These are phyloP conservation scores for Acanthosepion lycidas DNA, from an alignment of 2,888 invertebrate genomes.

Conservation along the genomic window DNA sequence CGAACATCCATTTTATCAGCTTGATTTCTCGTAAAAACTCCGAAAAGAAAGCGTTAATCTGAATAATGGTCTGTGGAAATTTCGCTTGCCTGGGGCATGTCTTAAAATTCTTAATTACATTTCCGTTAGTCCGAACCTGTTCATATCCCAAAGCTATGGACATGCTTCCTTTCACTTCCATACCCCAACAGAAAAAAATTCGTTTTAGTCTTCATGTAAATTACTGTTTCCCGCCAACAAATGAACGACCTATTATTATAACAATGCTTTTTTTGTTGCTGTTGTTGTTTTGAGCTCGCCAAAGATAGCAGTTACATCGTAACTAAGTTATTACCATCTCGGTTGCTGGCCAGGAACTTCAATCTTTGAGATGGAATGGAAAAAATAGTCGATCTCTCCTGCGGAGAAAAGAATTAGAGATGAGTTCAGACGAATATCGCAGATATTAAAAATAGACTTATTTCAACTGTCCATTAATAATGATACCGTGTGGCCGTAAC, in stretches of 20 bases:
- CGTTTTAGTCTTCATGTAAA: background rate
- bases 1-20: background rate
- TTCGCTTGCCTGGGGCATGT: background rate
- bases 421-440: background rate
- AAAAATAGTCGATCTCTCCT: background rate
- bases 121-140: background rate
- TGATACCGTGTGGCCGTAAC: background rate
- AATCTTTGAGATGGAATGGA: background rate
- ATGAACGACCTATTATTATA: background rate
- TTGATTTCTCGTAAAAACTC: background rate
- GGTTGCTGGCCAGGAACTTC: conserved; percentile 16
- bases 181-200: background rate
- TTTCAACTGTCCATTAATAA: background rate
- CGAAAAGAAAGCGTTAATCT: background rate
- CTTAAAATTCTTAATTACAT: background rate
- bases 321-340: background rate
- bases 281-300: background rate
- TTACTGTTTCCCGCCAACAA: background rate
- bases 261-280: background rate
- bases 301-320: background rate
- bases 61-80: background rate
- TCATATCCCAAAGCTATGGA: background rate
- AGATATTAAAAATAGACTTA: background rate
- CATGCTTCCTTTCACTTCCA: background rate
- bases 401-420: background rate